Evolutionary conservation across 2,113 vertebrate genomes (phyloP).

Genomic region (Marcusenius ussheri): DNA sequence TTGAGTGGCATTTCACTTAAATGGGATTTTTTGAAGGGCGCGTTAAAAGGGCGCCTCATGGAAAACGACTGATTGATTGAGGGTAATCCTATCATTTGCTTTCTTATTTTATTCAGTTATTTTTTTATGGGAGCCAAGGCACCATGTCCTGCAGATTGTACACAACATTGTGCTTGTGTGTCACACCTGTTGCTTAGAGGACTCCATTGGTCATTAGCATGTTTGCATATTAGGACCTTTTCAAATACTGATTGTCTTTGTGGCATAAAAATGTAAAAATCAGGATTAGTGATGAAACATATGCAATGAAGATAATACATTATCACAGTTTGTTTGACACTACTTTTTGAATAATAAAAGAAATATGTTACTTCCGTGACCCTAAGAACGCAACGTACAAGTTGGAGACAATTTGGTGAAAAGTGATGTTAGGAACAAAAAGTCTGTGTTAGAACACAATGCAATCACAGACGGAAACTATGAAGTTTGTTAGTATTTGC

Average conservation of each 20-base stretch:
- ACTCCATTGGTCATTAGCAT: neutral
- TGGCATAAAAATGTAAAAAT: neutral
- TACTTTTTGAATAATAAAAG: neutral
- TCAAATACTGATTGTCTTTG: neutral
- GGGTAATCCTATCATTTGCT: neutral
- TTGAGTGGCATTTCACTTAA: constrained; percentile 47
- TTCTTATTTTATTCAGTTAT: neutral
- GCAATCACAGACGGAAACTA: neutral
- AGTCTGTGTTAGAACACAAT: neutral
- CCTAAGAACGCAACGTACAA: neutral
- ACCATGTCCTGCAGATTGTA: neutral
- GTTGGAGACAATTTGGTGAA: neutral
- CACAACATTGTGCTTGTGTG: neutral
- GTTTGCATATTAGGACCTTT: too few species aligned
- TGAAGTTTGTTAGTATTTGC: neutral
- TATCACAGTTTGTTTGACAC: neutral
- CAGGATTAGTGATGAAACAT: neutral
- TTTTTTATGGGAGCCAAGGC: neutral
- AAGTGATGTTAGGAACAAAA: neutral
- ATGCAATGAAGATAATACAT: neutral
- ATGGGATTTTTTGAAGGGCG: constrained; percentile 28
- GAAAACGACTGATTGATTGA: constrained; percentile 10
- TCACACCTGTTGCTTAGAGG: neutral
- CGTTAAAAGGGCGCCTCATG: neutral
- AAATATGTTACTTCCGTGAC: neutral